Evolutionary conservation across 2,797 vertebrate genomes (phyloP).

Genomic region (Darevskia nairensis): DNA sequence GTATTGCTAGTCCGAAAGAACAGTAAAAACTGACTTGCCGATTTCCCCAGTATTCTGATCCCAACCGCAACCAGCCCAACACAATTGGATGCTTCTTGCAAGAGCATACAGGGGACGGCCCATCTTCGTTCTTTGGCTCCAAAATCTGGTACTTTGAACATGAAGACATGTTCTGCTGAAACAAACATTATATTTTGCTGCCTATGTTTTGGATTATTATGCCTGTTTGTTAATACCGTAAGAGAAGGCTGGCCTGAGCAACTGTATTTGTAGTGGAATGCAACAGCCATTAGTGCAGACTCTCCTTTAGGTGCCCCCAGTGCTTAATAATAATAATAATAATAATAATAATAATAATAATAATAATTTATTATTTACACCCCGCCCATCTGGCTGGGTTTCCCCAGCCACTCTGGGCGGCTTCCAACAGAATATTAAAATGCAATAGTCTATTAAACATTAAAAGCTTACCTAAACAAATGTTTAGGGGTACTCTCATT

Average conservation of each 20-base stretch:
- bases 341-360: no score
- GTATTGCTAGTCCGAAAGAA: neutral
- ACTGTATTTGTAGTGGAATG: neutral
- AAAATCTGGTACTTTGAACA: neutral
- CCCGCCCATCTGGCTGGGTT: no score
- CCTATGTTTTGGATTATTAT: neutral
- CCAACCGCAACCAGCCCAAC: neutral
- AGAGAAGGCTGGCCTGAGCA: no score
- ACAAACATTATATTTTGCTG: neutral
- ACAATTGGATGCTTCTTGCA: neutral
- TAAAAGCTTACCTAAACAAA: no score
- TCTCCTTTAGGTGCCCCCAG: neutral
- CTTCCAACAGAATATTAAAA: no score
- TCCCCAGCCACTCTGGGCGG: no score
- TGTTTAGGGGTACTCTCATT: no score
- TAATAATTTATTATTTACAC: no score
- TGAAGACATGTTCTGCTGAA: neutral
- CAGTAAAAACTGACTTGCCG: neutral
- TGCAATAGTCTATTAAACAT: no score
- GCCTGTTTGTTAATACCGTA: no score
- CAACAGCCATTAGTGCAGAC: neutral
- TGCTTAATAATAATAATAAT: neutral
- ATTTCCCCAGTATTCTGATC: neutral
- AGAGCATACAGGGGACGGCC: no score
- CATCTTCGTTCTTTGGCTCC: neutral